A percentile compares a stretch with the other conserved stretches of the same genome.
Evolutionary conservation across 2,113 vertebrate species (phyloP).

Genomic region (Anser brachyrhynchus): DNA sequence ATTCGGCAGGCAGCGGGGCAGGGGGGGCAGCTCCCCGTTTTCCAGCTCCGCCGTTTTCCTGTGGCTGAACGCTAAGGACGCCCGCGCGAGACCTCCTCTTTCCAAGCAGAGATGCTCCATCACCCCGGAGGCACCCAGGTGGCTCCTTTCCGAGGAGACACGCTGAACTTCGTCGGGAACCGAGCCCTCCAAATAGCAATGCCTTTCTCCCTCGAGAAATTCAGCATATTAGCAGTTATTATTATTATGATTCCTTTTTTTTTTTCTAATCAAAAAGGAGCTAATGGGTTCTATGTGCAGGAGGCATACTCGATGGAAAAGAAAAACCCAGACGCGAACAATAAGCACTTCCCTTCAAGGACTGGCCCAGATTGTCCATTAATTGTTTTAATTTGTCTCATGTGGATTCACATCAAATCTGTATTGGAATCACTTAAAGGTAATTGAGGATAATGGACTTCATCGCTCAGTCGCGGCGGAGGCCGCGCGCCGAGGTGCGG

Average conservation of each 20-base stretch:
- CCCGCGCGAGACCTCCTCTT: not conserved
- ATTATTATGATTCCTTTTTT: not conserved
- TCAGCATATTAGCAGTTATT: not conserved
- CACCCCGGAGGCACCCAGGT: not conserved
- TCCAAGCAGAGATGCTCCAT: not conserved
- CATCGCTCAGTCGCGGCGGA: not conserved
- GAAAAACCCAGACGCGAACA: not conserved
- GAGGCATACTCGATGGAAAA: not conserved
- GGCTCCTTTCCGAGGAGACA: no score
- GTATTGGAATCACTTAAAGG: not conserved
- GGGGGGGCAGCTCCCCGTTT: no score
- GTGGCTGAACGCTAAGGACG: not conserved
- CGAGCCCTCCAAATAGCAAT: fast-evolving
- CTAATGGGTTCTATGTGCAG: not conserved
- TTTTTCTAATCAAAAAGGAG: conserved; percentile 12
- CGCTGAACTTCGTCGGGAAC: not conserved
- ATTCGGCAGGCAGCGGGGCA: not conserved
- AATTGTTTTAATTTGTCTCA: not conserved
- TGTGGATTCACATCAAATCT: not conserved
- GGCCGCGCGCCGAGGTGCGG: not conserved
- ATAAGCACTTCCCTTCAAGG: not conserved
- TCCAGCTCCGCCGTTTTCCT: not conserved
- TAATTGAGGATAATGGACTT: not conserved
- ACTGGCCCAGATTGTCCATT: not conserved
- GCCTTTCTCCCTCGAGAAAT: not conserved